Percentiles rank a stretch among this genome's conserved stretches.
Conservation (phyloP, 2,113 vertebrate genomes). For the Pongo pygmaeus region DNA sequence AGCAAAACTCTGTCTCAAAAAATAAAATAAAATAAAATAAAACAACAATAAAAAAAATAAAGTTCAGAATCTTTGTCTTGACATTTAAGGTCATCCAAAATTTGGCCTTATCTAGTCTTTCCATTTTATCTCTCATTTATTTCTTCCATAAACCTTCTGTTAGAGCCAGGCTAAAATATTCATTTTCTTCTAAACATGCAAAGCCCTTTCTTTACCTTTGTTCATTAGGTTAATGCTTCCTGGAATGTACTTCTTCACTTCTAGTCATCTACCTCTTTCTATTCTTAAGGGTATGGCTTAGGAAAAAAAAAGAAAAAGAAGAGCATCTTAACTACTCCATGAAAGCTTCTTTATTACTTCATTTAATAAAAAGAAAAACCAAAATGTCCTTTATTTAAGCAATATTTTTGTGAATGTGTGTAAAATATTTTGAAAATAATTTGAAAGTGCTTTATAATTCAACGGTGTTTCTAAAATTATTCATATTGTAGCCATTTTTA, state of each 20-base stretch:
- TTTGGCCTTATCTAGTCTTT: neutral
- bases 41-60: neutral
- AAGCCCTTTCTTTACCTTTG: neutral
- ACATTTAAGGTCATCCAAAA: neutral
- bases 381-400: neutral
- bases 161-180: neutral
- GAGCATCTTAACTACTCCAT: neutral
- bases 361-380: neutral
- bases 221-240: neutral
- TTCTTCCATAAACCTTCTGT: neutral
- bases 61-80: neutral
- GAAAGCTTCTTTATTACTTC: neutral
- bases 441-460: neutral
- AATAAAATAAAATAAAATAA: no score
- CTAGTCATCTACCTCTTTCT: neutral
- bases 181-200: neutral
- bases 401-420: neutral
- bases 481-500: neutral
- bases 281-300: neutral
- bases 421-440: neutral
- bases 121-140: neutral
- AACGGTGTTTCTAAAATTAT: conserved; percentile 1
- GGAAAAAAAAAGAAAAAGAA: neutral
- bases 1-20: no score
- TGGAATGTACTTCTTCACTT: neutral